A percentile compares a stretch with the other conserved stretches of the same genome.
These are phyloP conservation scores for Eupithecia pulchellata DNA, from an alignment of 2,888 invertebrate species.

Conservation along the genomic window DNA sequence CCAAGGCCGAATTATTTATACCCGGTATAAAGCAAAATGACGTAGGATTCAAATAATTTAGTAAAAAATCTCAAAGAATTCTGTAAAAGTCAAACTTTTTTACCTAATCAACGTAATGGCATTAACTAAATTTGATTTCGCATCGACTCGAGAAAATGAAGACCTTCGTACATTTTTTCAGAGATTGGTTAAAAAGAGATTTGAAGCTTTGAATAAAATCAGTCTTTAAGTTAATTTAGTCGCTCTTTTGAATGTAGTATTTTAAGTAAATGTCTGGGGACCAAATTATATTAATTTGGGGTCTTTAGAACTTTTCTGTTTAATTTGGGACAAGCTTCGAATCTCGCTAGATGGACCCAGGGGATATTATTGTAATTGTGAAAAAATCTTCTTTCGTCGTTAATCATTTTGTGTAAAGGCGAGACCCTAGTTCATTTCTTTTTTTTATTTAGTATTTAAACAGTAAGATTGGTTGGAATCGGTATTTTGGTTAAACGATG, in stretches of 20 bases:
- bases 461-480: neutral
- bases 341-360: constrained; percentile 36
- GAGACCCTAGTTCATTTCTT: neutral
- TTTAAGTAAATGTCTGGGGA: constrained; percentile 35
- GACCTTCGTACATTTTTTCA: constrained; percentile 28
- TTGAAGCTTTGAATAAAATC: constrained; percentile 29
- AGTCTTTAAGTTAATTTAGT: constrained; percentile 29
- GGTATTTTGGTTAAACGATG: neutral
- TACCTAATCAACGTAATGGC: constrained; percentile 31
- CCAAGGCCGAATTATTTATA: neutral
- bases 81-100: constrained; percentile 20
- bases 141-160: constrained; percentile 33
- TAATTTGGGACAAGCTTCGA: constrained; percentile 39
- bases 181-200: constrained; percentile 33
- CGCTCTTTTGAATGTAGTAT: constrained; percentile 27
- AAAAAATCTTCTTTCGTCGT: neutral
- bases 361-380: constrained; percentile 18
- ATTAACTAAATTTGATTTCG: constrained; percentile 32
- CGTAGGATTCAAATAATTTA: constrained; percentile 1
- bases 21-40: neutral
- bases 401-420: neutral
- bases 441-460: too few species aligned
- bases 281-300: constrained; percentile 41
- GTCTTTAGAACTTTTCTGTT: too few species aligned
- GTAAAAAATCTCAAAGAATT: constrained; percentile 11